Conservation (phyloP, 2,797 vertebrate genomes). For the Epinephelus awoara region DNA sequence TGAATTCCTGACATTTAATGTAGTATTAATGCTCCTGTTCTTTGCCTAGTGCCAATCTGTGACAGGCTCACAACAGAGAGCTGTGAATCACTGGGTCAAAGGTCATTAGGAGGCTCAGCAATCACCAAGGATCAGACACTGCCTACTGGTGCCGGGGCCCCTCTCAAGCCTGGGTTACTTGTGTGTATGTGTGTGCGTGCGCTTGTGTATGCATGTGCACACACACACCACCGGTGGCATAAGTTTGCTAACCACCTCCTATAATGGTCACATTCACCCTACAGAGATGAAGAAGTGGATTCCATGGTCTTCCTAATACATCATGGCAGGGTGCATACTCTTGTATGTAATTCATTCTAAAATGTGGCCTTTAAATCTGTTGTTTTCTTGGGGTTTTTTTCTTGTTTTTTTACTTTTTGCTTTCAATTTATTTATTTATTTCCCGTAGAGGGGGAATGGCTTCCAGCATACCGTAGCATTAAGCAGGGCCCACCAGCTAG, state of each 20-base stretch:
- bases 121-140: conserved; percentile 79
- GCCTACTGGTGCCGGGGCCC: conserved; percentile 68
- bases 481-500: conserved; percentile 88
- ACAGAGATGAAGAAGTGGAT: conserved; percentile 83
- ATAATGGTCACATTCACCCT: conserved; percentile 82
- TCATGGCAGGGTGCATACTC: conserved; percentile 86
- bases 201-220: conserved; percentile 17
- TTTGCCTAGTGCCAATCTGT: conserved; percentile 75
- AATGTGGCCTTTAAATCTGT: conserved; percentile 90
- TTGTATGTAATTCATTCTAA: conserved; percentile 89
- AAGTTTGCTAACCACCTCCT: conserved; percentile 77
- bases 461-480: conserved; percentile 88
- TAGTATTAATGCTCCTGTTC: conserved; percentile 79
- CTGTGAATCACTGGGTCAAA: conserved; percentile 80
- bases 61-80: conserved; percentile 77
- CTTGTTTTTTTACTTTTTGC: conserved; percentile 68
- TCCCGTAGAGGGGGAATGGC: conserved; percentile 83
- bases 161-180: conserved; percentile 22
- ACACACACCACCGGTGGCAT: conserved; percentile 71
- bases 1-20: conserved; percentile 82
- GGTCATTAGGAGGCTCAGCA: conserved; percentile 75
- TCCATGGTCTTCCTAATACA: conserved; percentile 83
- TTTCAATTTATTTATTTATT: conserved; percentile 83
- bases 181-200: neutral
- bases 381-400: conserved; percentile 72